phyloP scores from a whole-genome alignment of 2,113 vertebrate genomes.

The Atlantisia rogersi region DNA sequence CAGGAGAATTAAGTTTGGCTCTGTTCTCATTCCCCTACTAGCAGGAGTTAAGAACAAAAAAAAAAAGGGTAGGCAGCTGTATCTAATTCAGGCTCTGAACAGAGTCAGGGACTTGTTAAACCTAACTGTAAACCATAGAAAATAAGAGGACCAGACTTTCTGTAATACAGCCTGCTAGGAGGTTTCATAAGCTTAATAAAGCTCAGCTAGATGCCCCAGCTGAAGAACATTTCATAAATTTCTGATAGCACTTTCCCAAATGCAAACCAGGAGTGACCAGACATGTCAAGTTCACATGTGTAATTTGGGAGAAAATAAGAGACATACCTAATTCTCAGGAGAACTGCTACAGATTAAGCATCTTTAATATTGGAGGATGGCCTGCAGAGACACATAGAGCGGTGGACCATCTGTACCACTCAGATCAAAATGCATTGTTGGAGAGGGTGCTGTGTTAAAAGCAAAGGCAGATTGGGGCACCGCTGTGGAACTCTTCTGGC shows the following conservation, averaged over 20 bases:
- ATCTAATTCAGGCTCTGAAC: conserved; percentile 1
- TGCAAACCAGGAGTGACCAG: not conserved
- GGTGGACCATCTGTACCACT: not conserved
- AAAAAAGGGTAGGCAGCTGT: not conserved
- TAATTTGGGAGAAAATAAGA: not conserved
- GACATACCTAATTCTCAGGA: not conserved
- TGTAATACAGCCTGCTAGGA: not conserved
- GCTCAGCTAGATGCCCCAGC: not conserved
- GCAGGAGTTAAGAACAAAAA: conserved; percentile 2
- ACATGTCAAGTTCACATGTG: not conserved
- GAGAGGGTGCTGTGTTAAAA: not conserved
- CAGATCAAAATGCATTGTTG: not conserved
- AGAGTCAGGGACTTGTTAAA: not conserved
- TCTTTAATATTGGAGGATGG: not conserved
- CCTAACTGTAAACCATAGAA: not conserved
- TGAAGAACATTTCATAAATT: not conserved
- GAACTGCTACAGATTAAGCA: not conserved
- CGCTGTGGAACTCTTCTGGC: not conserved
- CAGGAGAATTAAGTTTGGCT: not conserved
- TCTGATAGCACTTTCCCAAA: not conserved
- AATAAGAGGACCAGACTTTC: not conserved
- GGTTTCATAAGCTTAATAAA: not conserved
- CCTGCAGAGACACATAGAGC: not conserved
- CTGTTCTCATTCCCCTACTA: not conserved
- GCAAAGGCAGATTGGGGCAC: not conserved